phyloP scores from a whole-genome alignment of 1,140 invertebrate species.

The Saccostrea glomerata region DNA sequence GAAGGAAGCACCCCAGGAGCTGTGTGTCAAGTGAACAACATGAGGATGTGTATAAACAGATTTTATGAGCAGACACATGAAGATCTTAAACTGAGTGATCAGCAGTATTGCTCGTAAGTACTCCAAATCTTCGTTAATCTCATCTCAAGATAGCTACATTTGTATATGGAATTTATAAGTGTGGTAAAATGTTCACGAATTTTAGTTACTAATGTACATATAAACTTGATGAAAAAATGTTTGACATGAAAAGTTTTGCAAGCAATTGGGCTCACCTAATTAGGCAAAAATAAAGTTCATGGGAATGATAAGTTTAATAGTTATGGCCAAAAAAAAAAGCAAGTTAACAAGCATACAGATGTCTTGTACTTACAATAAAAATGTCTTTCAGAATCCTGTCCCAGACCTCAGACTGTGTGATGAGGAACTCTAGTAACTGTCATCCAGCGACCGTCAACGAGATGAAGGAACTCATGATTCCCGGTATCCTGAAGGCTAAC shows the following conservation, averaged over 20 bases:
- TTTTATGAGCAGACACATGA: constrained; percentile 40
- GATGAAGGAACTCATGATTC: constrained; percentile 14
- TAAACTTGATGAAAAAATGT: too few relatives aligned
- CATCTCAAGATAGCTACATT: too few relatives aligned
- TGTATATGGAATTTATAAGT: too few relatives aligned
- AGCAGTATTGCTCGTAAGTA: constrained; percentile 7
- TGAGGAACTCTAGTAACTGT: constrained; percentile 45
- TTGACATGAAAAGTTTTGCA: too few relatives aligned
- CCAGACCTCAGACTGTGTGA: constrained; percentile 9
- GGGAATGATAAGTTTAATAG: too few relatives aligned
- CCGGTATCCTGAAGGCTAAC: constrained; percentile 33
- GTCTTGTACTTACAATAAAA: background rate
- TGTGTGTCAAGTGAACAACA: constrained; percentile 11
- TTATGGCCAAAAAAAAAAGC: too few relatives aligned
- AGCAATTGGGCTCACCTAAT: too few relatives aligned
- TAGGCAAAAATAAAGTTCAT: too few relatives aligned
- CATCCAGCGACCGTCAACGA: constrained; percentile 16
- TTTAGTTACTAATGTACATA: too few relatives aligned
- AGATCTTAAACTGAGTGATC: background rate
- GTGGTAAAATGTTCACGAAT: too few relatives aligned
- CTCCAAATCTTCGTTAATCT: too few relatives aligned
- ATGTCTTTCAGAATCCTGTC: background rate
- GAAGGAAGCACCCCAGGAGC: constrained; percentile 20
- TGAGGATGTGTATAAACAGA: constrained; percentile 17
- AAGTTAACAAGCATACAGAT: background rate